Evolutionary conservation across 2,888 invertebrate genomes (phyloP), one percentile per base, ranked within the genome.

Genomic region (Himalopsyche japonica): DNA sequence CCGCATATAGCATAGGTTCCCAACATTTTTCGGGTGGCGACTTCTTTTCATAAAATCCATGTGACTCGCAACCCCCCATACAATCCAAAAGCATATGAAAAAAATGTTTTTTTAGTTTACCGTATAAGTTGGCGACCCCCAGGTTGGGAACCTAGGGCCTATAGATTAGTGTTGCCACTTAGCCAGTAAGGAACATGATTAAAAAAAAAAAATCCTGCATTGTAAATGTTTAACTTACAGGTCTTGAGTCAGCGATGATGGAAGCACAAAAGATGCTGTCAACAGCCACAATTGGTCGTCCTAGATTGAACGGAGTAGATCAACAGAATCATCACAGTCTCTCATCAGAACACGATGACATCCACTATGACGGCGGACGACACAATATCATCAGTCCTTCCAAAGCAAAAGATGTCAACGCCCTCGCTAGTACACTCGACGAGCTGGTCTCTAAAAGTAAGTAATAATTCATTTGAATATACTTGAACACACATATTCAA

Each of bases 211-310:
- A 37, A 37, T 32, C 32, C 32, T 32, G 32, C 32, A 37, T 37
- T 37, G 10, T 8, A 37, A 10, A 70, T 81, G 34, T n/a, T 24
- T 81, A 12, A 76, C n/a, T 64, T 82, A 48, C 88, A 91, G 93
- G 92, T 82, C 89, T 94, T 3, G 93, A 93, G 89, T 91, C 93
- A 49, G 94, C 94, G 0, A 94, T 94, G 83, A 88, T 93, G 7
- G 92, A 93, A 84, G 94, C 94, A 0, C 93, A 93, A 88, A 93
- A 93, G 87, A 93, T 93, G 18, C 90, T 94, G 4, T 92, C 93
- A 70, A 90, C 91, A 79, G 93, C 93, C 78, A 89, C 90, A 20
- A 70, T 70, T 15, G 88, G 90, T 82, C 89, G 89, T 8, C 32
- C 64, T 0, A 82, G 80, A 49, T 37, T 81, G 5, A 86, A 86